A percentile compares a stretch with the other conserved stretches of the same genome.
phyloP scores from a whole-genome alignment of 2,797 vertebrate species.

The Melanotaenia maccullochi region DNA sequence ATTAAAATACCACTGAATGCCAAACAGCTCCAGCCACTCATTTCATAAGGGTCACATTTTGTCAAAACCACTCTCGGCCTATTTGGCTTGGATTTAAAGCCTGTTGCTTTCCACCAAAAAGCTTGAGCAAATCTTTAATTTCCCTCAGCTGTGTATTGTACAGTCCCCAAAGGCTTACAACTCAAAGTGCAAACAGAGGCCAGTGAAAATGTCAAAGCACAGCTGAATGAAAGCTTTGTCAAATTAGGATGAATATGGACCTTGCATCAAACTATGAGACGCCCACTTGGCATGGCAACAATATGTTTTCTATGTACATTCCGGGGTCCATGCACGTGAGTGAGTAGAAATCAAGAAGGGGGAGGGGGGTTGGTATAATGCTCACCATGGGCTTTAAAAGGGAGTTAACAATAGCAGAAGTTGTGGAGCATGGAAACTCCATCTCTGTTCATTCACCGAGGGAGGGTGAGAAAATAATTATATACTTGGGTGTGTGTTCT shows the following conservation, averaged over 20 bases:
- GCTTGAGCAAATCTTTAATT: conserved; percentile 6
- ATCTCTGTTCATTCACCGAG: conserved; percentile 53
- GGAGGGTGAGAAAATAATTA: conserved; percentile 49
- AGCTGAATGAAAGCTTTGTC: conserved; percentile 74
- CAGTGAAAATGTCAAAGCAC: conserved; percentile 54
- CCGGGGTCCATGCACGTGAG: conserved; percentile 49
- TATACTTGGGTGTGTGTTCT: conserved; percentile 60
- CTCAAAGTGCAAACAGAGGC: conserved; percentile 50
- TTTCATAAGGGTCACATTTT: not conserved
- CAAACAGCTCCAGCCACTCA: not conserved
- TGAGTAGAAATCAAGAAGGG: conserved; percentile 59
- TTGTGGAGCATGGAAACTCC: conserved; percentile 54
- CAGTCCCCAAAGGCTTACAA: conserved; percentile 4
- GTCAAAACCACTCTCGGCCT: not conserved
- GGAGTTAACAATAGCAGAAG: conserved; percentile 61
- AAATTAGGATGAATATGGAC: conserved; percentile 65
- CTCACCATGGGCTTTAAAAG: conserved; percentile 34
- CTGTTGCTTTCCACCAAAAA: not conserved
- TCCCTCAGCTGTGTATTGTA: conserved; percentile 8
- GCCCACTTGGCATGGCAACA: conserved; percentile 77
- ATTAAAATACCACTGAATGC: conserved; percentile 22
- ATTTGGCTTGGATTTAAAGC: conserved; percentile 1
- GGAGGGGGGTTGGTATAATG: conserved; percentile 3
- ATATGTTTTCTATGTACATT: conserved; percentile 67
- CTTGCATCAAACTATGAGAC: conserved; percentile 48